phyloP scores from a whole-genome alignment of 2,888 invertebrate genomes.

The Petrophora chlorosata region DNA sequence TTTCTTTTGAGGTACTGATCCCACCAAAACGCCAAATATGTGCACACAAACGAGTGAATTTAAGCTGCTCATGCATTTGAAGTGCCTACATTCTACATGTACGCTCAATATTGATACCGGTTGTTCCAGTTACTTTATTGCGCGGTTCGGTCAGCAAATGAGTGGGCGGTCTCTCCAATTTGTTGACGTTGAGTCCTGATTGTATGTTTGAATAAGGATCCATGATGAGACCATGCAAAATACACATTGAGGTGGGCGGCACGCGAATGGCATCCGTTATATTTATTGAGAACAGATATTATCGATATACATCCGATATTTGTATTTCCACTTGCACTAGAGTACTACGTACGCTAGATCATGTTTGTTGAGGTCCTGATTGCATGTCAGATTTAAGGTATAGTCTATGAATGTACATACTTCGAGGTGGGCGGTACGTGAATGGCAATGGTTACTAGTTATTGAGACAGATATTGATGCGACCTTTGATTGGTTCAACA shows the following conservation, averaged over 20 bases:
- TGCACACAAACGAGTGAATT: no score
- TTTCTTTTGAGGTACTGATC: no score
- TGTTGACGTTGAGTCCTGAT: constrained; percentile 69
- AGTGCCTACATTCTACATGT: no score
- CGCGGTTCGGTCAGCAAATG: constrained; percentile 46
- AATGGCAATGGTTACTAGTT: no score
- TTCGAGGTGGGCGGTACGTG: no score
- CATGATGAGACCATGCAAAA: constrained; percentile 56
- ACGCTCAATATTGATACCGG: constrained; percentile 18
- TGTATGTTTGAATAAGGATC: constrained; percentile 65
- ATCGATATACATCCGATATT: constrained; percentile 49
- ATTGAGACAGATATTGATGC: no score
- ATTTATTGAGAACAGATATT: constrained; percentile 52
- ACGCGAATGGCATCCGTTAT: constrained; percentile 55
- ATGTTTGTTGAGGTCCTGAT: no score
- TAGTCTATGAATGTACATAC: no score
- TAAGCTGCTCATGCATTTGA: no score
- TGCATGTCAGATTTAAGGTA: no score
- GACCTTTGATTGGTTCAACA: no score
- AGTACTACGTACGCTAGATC: not conserved
- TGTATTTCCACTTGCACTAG: constrained; percentile 32
- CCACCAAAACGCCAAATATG: no score
- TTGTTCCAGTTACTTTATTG: constrained; percentile 32
- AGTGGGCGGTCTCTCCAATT: constrained; percentile 69
- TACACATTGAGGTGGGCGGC: constrained; percentile 56